These are phyloP conservation scores for Smutsia temminckii DNA, from an alignment of 2,797 vertebrate genomes.

Conservation along the genomic window DNA sequence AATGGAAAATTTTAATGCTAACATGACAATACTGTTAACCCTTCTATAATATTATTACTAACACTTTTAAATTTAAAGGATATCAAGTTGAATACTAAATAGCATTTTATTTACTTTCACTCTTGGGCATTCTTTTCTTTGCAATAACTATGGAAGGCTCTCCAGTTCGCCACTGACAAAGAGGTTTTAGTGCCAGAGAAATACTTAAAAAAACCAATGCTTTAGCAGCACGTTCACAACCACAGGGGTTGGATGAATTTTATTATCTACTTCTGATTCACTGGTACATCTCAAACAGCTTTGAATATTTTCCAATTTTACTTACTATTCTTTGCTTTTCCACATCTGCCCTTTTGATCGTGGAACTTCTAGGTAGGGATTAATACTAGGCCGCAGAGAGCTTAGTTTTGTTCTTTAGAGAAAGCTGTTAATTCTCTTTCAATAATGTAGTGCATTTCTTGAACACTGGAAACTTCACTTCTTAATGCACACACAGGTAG, in stretches of 20 bases:
- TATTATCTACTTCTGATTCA: background rate
- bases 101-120: constrained; percentile 20
- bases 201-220: background rate
- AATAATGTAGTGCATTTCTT: constrained; percentile 7
- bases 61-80: constrained; percentile 35
- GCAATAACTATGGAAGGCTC: background rate
- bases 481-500: constrained; percentile 50
- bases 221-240: background rate
- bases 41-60: background rate
- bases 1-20: constrained; percentile 52
- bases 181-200: background rate
- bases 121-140: background rate
- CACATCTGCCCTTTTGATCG: constrained; percentile 70
- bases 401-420: constrained; percentile 63
- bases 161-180: background rate
- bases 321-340: constrained; percentile 68
- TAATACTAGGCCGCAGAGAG: constrained; percentile 32
- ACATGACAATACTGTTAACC: constrained; percentile 47
- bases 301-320: constrained; percentile 53
- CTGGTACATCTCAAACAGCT: background rate
- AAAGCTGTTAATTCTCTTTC: constrained; percentile 71
- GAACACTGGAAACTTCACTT: constrained; percentile 10
- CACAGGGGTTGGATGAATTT: background rate
- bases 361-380: constrained; percentile 59
- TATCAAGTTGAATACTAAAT: constrained; percentile 7